Base-by-base conservation (phyloP, 2,888 invertebrate genomes). In the Dasysyrphus albostriatus region DNA sequence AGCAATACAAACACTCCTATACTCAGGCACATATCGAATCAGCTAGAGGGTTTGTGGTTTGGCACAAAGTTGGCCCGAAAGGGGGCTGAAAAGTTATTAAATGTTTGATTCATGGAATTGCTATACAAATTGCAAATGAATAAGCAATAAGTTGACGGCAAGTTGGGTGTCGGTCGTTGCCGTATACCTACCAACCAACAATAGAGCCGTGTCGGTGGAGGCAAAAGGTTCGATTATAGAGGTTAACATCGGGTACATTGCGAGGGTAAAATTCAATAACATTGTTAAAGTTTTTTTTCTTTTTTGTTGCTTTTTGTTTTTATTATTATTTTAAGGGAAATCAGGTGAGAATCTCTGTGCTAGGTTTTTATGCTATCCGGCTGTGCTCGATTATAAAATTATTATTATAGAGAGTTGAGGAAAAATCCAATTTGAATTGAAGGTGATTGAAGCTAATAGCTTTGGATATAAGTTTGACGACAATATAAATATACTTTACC, bases 81-180 rank as follows among this genome's bases (percentile, higher is more conserved):
- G 37, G 14, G 74, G 74, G 49, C 54, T 85, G 81, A 85, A 82
- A 85, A 77, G 84, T 85, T 85, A 85, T 85, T 77, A 85, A 82
- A 85, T 81, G 72, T 82, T 85, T 81, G 84, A 85, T 82, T 85
- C 84, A 82, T 77, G 81, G 73, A 83, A 78, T 67, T 67, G 81
- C 56, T 80, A 58, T 70, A 65, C 76, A 76, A 81, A 81, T 76
- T 80, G 70, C 65, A 85, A 85, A 81, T 85, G 84, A 81, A 85
- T 84, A 84, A 84, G 76, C 65, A 76, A 85, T 85, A 76, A 81
- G 76, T 24, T 69, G 29, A 51, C 49, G 59, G 37, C 19, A 61
- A 65, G 58, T 49, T 69, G 51, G 37, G 54, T 69, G 69, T 44
- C 49, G 69, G 69, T 58, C 32, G 47, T 39, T 32, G 24, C 24